Evolutionary conservation across 1,140 invertebrate genomes (phyloP).

Genomic region (Drosophila ogumai): DNA sequence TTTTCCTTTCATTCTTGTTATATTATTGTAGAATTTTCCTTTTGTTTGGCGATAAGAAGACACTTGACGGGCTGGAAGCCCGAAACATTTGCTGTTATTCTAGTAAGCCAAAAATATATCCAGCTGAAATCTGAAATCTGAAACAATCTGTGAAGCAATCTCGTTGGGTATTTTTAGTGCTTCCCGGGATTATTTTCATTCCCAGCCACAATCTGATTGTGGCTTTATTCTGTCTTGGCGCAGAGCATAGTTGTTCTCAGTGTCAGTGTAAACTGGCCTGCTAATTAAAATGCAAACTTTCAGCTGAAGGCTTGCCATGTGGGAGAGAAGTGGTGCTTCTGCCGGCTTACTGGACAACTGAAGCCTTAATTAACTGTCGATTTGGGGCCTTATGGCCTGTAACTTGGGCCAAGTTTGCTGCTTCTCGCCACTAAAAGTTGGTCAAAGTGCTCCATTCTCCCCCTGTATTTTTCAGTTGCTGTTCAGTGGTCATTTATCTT

Average conservation of each 20-base stretch:
- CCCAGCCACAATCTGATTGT: conserved; percentile 23
- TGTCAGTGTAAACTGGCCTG: conserved; percentile 24
- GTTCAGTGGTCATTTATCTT: conserved; percentile 58
- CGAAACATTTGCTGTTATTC: conserved; percentile 10
- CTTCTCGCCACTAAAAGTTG: conserved; percentile 38
- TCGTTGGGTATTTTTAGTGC: conserved; percentile 17
- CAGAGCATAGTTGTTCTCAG: conserved; percentile 2
- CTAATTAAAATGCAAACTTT: conserved; percentile 49
- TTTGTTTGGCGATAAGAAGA: conserved; percentile 23
- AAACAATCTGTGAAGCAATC: conserved; percentile 24
- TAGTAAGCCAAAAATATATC: conserved; percentile 28
- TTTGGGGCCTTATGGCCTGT: conserved; percentile 33
- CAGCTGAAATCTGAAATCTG: conserved; percentile 7
- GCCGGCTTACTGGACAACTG: conserved; percentile 17
- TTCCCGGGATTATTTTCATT: conserved; percentile 3
- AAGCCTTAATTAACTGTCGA: conserved; percentile 61
- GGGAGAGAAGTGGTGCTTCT: conserved; percentile 9
- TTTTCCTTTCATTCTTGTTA: conserved; percentile 32
- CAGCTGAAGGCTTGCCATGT: conserved; percentile 15
- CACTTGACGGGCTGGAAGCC: conserved; percentile 26
- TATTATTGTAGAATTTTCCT: conserved; percentile 9
- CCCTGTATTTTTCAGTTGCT: background rate
- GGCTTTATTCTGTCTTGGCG: too few relatives aligned
- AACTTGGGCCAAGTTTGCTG: conserved; percentile 35
- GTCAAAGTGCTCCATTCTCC: conserved; percentile 8